Evolutionary conservation across 2,797 vertebrate species (phyloP).

Genomic region (Etheostoma nigrum): DNA sequence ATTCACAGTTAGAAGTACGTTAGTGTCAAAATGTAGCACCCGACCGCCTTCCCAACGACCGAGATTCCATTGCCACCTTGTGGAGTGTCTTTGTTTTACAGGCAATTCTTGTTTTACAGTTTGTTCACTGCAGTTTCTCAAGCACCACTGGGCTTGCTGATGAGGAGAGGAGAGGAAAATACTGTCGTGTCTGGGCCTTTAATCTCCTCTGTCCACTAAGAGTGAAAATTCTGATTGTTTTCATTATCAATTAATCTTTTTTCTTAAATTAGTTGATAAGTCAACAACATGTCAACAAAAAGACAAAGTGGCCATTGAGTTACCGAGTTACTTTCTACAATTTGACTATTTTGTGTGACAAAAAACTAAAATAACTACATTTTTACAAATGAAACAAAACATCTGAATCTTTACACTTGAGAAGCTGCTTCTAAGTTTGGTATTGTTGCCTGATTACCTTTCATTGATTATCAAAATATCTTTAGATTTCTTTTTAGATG

Average conservation of each 20-base stretch:
- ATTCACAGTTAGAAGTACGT: conserved; percentile 72
- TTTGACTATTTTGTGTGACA: conserved; percentile 2
- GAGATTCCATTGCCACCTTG: conserved; percentile 13
- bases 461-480: conserved; percentile 39
- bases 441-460: conserved; percentile 16
- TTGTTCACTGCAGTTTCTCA: conserved; percentile 21
- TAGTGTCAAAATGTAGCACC: conserved; percentile 67
- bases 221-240: conserved; percentile 4
- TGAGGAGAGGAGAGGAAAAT: conserved; percentile 16
- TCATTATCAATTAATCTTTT: background rate
- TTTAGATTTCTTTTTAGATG: background rate
- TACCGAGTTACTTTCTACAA: background rate
- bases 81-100: conserved; percentile 30
- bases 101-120: conserved; percentile 51
- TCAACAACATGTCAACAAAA: conserved; percentile 34
- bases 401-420: conserved; percentile 2
- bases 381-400: conserved; percentile 15
- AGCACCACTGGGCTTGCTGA: conserved; percentile 25
- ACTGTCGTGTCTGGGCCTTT: background rate
- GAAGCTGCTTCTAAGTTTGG: background rate
- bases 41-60: conserved; percentile 22
- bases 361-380: background rate
- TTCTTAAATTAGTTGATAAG: background rate
- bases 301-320: background rate
- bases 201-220: background rate